These are phyloP conservation scores for Papilio dardanus DNA, from an alignment of 1,140 invertebrate species.

Conservation along the genomic window DNA sequence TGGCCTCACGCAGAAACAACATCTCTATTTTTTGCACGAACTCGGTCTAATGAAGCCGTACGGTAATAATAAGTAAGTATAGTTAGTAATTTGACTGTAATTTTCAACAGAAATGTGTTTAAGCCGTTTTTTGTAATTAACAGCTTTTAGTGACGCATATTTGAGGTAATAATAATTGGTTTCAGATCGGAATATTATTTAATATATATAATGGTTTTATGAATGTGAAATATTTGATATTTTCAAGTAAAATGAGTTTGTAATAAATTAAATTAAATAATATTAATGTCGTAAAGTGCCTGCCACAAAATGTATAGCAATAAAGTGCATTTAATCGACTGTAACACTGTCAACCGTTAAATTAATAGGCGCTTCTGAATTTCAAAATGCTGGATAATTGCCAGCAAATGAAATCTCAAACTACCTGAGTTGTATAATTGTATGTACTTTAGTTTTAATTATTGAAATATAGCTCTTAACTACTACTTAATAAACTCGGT, in stretches of 20 bases:
- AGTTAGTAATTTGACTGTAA: too few relatives aligned
- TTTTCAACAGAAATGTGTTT: too few relatives aligned
- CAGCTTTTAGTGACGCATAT: too few relatives aligned
- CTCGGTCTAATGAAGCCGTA: too few relatives aligned
- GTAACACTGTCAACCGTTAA: conserved; percentile 9
- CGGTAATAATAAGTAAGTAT: too few relatives aligned
- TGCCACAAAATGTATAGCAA: conserved; percentile 15
- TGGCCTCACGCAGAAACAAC: too few relatives aligned
- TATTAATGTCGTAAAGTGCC: not conserved
- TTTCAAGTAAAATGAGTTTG: not conserved
- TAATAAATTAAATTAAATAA: conserved; percentile 7
- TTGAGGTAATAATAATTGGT: too few relatives aligned
- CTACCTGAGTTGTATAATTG: conserved; percentile 2
- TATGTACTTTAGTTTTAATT: not conserved
- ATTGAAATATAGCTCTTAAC: not conserved
- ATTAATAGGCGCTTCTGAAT: conserved; percentile 22
- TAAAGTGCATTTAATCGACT: conserved; percentile 20
- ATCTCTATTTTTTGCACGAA: too few relatives aligned
- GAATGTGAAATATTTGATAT: not conserved
- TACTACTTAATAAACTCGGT: not conserved
- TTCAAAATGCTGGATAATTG: conserved; percentile 24
- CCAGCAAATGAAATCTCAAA: conserved; percentile 8
- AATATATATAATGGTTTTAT: too few relatives aligned
- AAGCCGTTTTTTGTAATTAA: too few relatives aligned
- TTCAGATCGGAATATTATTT: too few relatives aligned